phyloP scores from a whole-genome alignment of 2,888 invertebrate genomes.

The Troides aeacus region DNA sequence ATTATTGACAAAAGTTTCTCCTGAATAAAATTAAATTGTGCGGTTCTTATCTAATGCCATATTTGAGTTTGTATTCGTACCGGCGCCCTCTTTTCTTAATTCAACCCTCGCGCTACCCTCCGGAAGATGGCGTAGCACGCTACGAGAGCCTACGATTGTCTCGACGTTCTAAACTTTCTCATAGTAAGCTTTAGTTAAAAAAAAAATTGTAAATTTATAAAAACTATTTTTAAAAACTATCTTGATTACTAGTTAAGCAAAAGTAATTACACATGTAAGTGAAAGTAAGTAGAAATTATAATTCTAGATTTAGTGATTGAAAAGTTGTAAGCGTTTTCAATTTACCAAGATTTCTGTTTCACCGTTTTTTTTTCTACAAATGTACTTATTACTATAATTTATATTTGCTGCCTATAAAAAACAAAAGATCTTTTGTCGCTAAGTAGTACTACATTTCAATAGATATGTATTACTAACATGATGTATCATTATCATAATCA shows the following conservation, averaged over 20 bases:
- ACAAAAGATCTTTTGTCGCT: background rate
- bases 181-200: too few relatives aligned
- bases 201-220: too few relatives aligned
- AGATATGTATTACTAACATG: background rate
- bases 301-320: too few relatives aligned
- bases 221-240: too few relatives aligned
- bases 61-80: constrained; percentile 26
- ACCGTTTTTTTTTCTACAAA: background rate
- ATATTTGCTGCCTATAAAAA: background rate
- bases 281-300: too few relatives aligned
- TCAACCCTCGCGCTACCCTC: constrained; percentile 58
- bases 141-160: constrained; percentile 36
- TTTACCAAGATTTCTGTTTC: too few relatives aligned
- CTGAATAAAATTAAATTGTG: background rate
- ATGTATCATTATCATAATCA: background rate
- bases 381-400: too few relatives aligned
- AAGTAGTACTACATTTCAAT: background rate
- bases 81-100: constrained; percentile 9
- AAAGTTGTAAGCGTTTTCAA: too few relatives aligned
- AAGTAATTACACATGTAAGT: too few relatives aligned
- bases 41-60: constrained; percentile 25
- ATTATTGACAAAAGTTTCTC: background rate
- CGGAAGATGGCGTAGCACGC: constrained; percentile 64
- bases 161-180: too few relatives aligned
- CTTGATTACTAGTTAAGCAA: too few relatives aligned